Base-by-base conservation (phyloP, 2,888 invertebrate species). In the Meiosimyza platycephala region DNA sequence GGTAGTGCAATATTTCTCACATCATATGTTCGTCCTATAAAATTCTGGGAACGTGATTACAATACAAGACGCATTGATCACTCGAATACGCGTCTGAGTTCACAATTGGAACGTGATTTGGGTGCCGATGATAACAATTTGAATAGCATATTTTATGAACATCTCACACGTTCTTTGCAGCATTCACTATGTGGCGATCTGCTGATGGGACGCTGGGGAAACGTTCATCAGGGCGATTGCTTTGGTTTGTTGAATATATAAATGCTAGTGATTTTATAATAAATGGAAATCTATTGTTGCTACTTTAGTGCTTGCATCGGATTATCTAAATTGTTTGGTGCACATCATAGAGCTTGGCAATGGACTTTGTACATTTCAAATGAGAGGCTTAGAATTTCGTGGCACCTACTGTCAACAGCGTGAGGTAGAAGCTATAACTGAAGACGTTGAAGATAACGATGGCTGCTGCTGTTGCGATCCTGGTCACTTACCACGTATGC, bases 331-430 rank as follows among this genome's bases (percentile, higher is more conserved):
- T 88, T 99, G 99, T 83, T 89, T 99, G 74, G 98, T 99, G 5
- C 99, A 99, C 85, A 94, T 99, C 59, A 95, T 99, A 70, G 99
- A 99, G 88, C 89, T 98, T 85, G 99, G 98, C 18, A 99, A 99
- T 84, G 99, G 99, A 0, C 90, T 99, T 74, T 97, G 99, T 13
- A 99, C 99, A 0, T 99, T 99, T 88, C 99, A 99, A 89, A 91
- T 99, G 88, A 90, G 99, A 65, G 99, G 99, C 0, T 89, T 99
- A 13, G 99, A 99, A 88, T 99, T 99, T 88, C 90, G 98, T 63
- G 98, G 99, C 33, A 99, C 99, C 0, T 99, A 99, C 86, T 99
- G 99, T 85, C 99, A 99, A 86, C 99, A 99, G 87, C 89, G 99
- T 72, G 98, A 98, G 88, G 98, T 99, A 2, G 99, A 99, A 87